A percentile compares a stretch with the other conserved stretches of the same genome.
These are phyloP conservation scores for Lordiphosa collinella DNA, from an alignment of 1,140 invertebrate genomes.

Conservation along the genomic window DNA sequence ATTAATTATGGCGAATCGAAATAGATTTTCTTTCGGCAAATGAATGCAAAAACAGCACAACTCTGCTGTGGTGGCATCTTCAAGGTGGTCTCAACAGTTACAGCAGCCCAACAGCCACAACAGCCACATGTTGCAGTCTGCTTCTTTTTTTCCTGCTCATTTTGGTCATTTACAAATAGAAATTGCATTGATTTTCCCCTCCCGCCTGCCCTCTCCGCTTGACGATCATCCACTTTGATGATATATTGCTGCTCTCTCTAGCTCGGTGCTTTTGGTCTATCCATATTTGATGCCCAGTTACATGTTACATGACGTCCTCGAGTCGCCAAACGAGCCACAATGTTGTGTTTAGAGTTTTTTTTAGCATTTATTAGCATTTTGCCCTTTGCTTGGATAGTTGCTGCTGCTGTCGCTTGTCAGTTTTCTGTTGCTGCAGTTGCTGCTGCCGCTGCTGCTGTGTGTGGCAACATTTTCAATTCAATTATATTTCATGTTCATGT, in stretches of 20 bases:
- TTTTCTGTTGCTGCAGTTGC: constrained; percentile 14
- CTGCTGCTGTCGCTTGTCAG: constrained; percentile 55
- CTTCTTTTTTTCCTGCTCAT: constrained; percentile 17
- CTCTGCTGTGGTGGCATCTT: constrained; percentile 35
- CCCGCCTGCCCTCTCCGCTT: constrained; percentile 4
- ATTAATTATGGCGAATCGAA: constrained; percentile 73
- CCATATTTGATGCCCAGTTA: constrained; percentile 70
- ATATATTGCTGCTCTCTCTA: constrained; percentile 51
- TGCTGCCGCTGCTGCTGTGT: constrained; percentile 51
- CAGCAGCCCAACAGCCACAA: constrained; percentile 22
- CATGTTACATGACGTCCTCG: constrained; percentile 61
- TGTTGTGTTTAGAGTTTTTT: constrained; percentile 55
- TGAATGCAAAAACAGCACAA: constrained; percentile 16
- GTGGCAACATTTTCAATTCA: constrained; percentile 75
- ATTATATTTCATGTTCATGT: constrained; percentile 77
- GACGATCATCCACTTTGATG: constrained; percentile 61
- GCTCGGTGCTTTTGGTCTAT: constrained; percentile 10
- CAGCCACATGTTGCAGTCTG: constrained; percentile 15
- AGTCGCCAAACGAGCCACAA: constrained; percentile 50
- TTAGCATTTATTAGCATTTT: constrained; percentile 75
- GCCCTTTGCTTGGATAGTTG: constrained; percentile 53
- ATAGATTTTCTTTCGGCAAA: constrained; percentile 25
- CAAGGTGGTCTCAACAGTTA: constrained; percentile 51
- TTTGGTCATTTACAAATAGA: constrained; percentile 78
- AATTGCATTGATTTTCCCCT: constrained; percentile 69